Evolutionary conservation across 2,113 vertebrate species (phyloP), one percentile per base, ranked within the genome.

Genomic region (Aix galericulata): DNA sequence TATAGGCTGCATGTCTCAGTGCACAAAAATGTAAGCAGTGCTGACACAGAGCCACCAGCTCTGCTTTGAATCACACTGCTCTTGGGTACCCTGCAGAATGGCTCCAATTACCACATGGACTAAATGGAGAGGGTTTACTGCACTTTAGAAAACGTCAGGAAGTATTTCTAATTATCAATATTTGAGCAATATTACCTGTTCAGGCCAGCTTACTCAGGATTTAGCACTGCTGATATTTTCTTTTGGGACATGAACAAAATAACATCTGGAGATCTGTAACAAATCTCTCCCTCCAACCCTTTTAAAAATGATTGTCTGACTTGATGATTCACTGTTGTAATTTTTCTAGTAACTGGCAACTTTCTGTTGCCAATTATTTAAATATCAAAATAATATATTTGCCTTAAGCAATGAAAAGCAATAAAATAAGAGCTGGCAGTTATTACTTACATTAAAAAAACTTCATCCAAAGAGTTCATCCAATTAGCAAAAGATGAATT

Each of bases 331-430:
- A 92, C 0, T 3, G 50, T 34, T 88, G 44, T 71, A 93, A 81
- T 74, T 92, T 63, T 88, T 72, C 68, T 86, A 88, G 76, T 91
- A 93, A 94, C 64, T 88, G 82, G 68, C 59, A 95, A 81, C 72
- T 72, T 91, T 92, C 38, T 86, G 46, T 27, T 82, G 82, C 82
- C 85, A 95, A 48, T 93, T 93, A 95, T 85, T 96, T 91, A 88
- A 91, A 89, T 93, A 94, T 62, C 40, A 73, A 85, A 95, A 80
- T 81, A 77, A 91, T 87, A 73, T 38, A 84, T 60, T 91, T 0
- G 4, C 84, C 84, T n/a, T 44, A 68, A 73, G 95, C 48, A 81
- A 68, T 31, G 58, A 62, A 95, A 95, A 81, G 36, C 60, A 92
- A 86, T 90, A 87, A 87, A 93, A 27, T 38, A 71, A 56, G 50